Conservation (phyloP, 2,113 vertebrate genomes). For the Pseudorectes ferrugineus region DNA sequence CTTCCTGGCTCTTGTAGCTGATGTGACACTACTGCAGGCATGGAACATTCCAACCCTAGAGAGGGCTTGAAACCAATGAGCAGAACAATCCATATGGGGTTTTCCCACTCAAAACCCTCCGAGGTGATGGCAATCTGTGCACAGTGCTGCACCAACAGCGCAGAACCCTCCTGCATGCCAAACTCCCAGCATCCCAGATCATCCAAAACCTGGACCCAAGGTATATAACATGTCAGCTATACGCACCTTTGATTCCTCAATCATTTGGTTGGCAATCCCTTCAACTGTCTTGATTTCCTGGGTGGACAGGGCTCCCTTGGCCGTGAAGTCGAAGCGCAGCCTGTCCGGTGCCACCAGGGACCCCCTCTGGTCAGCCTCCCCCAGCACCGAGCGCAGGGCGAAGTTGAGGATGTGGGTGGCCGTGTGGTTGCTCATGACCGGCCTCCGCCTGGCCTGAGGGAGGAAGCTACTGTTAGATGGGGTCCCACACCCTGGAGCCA, state of each 20-base stretch:
- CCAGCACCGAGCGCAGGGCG: slow-evolving; percentile 86
- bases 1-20: neutral
- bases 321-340: slow-evolving; percentile 94
- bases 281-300: slow-evolving; percentile 84
- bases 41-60: neutral
- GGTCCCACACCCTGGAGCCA: accelerated
- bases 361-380: slow-evolving; percentile 93
- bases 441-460: slow-evolving; percentile 82
- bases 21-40: neutral
- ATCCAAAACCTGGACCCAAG: neutral
- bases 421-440: slow-evolving; percentile 97
- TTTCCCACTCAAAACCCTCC: neutral
- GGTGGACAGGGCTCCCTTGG: slow-evolving; percentile 90
- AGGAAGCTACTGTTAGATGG: neutral
- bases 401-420: slow-evolving; percentile 97
- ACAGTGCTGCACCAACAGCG: neutral
- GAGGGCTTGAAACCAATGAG: neutral
- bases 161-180: neutral
- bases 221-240: accelerated
- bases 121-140: neutral
- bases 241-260: slow-evolving; percentile 86
- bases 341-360: slow-evolving; percentile 92
- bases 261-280: slow-evolving; percentile 83
- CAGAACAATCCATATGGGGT: neutral
- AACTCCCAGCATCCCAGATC: neutral